Evolutionary conservation across 2,113 vertebrate genomes (phyloP), one percentile per base, ranked within the genome.

Genomic region (Rhinichthys klamathensis): DNA sequence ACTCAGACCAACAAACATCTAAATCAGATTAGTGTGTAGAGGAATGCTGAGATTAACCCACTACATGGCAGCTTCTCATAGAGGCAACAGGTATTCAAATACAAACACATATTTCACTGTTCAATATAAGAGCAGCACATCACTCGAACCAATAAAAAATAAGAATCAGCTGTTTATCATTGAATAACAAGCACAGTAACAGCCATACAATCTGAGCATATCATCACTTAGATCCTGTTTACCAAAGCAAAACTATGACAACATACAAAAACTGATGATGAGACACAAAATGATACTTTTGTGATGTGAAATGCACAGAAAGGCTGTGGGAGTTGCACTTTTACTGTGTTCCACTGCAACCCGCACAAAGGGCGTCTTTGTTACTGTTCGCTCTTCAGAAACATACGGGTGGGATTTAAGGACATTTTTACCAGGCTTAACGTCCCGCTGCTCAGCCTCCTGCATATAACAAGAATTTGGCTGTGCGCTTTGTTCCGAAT

Each of bases 1-100:
- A 25, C 46, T 63, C 73, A 49, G 27, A 88, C 35, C 27, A 85
- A 79, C 70, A 85, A 27, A 82, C 49, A 44, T 63, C 38, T 80
- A 87, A 90, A 88, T 88, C 85, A 81, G 89, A 88, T 88, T 90
- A 88, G 1, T 83, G 44, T 76, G 63, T 82, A 60, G 7, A 81
- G 80, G 85, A 85, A 88, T 88, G 83, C 49, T 76, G 32, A 75
- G 79, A 88, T 79, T 83, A 82, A 88, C 63, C 41, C n/a, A 76
- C 56, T 56, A 54, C 61, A 70, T 32, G 23, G 23, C 80, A 2
- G 21, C 25, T 9, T 80, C 61, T 80, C 51, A 15, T 18, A 44
- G 35, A 4, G 35, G 38, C 58, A 32, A 32, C 25, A 18, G 16
- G 13, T 54, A 13, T 23, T 15, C 30, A 54, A 6, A 18, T 76